phyloP scores from a whole-genome alignment of 2,113 vertebrate genomes.

The Oreochromis tanganicae region DNA sequence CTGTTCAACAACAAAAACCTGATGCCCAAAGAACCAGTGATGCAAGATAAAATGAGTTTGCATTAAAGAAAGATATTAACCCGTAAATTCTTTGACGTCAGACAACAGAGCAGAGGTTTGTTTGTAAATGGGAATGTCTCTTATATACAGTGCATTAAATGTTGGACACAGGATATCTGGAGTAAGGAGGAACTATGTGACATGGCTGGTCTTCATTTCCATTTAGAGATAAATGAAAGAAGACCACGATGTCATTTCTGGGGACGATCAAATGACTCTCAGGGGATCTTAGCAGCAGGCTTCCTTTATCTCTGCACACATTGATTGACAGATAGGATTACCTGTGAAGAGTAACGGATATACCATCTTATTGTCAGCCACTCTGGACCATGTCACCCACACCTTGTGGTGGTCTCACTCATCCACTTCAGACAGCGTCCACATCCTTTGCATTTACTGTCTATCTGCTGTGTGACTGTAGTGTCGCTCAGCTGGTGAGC shows the following conservation, averaged over 20 bases:
- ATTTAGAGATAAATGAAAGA: constrained; percentile 60
- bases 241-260: constrained; percentile 69
- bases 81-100: background rate
- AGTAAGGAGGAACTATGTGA: constrained; percentile 77
- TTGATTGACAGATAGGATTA: constrained; percentile 56
- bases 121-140: constrained; percentile 78
- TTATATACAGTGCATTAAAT: constrained; percentile 63
- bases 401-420: constrained; percentile 27
- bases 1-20: constrained; percentile 55
- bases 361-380: constrained; percentile 30
- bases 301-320: constrained; percentile 48
- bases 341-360: constrained; percentile 30
- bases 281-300: constrained; percentile 35
- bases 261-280: constrained; percentile 54
- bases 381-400: constrained; percentile 39
- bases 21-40: background rate
- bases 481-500: background rate
- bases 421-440: background rate
- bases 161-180: constrained; percentile 58
- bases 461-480: constrained; percentile 14
- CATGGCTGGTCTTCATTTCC: constrained; percentile 74
- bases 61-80: background rate
- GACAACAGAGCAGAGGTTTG: constrained; percentile 18
- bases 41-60: background rate
- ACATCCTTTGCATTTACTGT: constrained; percentile 27